Evolutionary conservation across 2,888 invertebrate species (phyloP).

Genomic region (Drosophila limbata): DNA sequence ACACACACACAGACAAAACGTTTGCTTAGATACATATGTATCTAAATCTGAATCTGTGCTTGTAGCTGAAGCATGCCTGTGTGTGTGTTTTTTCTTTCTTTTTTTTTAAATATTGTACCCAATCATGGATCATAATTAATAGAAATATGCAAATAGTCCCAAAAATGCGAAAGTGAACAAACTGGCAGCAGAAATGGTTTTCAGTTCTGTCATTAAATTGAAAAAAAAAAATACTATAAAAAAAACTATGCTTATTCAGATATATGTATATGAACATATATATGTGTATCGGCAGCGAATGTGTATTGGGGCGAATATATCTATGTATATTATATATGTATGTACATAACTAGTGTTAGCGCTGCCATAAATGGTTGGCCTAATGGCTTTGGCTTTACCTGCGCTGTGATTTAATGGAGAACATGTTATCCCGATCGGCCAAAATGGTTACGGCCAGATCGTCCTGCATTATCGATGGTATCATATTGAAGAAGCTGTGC

Average conservation of each 20-base stretch:
- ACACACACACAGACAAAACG: neutral
- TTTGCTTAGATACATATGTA: conserved; percentile 18
- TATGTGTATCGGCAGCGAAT: conserved; percentile 6
- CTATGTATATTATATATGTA: conserved; percentile 6
- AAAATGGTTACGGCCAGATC: conserved; percentile 83
- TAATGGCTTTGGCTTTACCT: conserved; percentile 68
- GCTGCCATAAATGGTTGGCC: conserved; percentile 46
- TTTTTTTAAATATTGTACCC: conserved; percentile 11
- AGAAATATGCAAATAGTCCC: conserved; percentile 28
- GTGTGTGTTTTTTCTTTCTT: neutral
- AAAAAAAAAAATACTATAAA: conserved; percentile 45
- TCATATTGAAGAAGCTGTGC: conserved; percentile 83
- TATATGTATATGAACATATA: conserved; percentile 19
- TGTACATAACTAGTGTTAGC: conserved; percentile 2
- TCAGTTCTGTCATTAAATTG: conserved; percentile 61
- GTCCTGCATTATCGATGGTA: conserved; percentile 83
- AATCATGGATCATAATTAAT: conserved; percentile 67
- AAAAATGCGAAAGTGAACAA: conserved; percentile 41
- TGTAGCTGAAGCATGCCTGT: neutral
- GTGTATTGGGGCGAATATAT: conserved; percentile 5
- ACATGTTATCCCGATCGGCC: conserved; percentile 84
- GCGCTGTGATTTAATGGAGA: conserved; percentile 82
- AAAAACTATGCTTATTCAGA: neutral
- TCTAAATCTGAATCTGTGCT: neutral
- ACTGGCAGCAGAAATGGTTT: conserved; percentile 39